Percentiles rank a stretch among this genome's conserved stretches.
Evolutionary conservation across 2,797 vertebrate species (phyloP).

Genomic region (Leontocebus nigricollis): DNA sequence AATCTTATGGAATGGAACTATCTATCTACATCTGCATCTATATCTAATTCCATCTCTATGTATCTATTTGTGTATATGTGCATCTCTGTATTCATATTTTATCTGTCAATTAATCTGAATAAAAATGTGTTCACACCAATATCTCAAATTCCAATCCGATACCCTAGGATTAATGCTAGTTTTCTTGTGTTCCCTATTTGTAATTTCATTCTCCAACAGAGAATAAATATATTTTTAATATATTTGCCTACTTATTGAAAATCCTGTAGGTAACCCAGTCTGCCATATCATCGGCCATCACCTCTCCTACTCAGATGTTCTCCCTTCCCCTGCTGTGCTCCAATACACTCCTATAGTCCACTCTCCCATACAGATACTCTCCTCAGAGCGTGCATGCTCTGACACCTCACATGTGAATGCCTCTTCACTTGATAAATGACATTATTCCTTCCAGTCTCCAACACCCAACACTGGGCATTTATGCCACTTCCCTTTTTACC

Average conservation of each 20-base stretch:
- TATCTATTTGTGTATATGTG: neutral
- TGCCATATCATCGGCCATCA: neutral
- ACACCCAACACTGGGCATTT: neutral
- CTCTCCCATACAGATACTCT: neutral
- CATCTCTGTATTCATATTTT: no score
- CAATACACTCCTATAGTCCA: neutral
- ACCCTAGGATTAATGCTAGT: neutral
- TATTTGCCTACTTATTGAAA: neutral
- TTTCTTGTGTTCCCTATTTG: neutral
- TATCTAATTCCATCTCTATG: neutral
- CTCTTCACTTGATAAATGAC: neutral
- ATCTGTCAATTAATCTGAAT: neutral
- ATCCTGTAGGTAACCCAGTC: neutral
- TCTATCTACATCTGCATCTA: neutral
- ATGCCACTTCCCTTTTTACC: neutral
- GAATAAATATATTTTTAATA: neutral
- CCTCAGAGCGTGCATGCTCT: neutral
- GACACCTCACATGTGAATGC: neutral
- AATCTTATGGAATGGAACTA: neutral
- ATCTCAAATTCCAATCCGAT: neutral
- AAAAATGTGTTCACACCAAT: neutral
- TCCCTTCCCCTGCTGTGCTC: neutral
- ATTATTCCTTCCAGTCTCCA: neutral
- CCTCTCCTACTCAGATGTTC: neutral
- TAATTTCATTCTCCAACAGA: neutral